phyloP scores from a whole-genome alignment of 2,113 vertebrate species.

The Chunga burmeisteri region DNA sequence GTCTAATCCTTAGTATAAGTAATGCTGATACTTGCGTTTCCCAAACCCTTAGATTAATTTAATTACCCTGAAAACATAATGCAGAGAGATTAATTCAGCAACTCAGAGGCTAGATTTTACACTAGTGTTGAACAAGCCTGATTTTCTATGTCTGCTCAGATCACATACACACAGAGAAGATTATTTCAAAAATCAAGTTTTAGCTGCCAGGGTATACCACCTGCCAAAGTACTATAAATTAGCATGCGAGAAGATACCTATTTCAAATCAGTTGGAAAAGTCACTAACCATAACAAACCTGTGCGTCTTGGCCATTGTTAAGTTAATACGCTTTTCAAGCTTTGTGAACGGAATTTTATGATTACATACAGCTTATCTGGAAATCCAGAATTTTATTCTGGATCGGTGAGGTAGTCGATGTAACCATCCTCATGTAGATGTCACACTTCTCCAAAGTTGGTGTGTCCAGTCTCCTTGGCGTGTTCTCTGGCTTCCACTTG shows the following conservation, averaged over 20 bases:
- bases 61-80: background rate
- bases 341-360: conserved; percentile 52
- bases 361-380: conserved; percentile 72
- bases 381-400: conserved; percentile 51
- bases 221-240: background rate
- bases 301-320: conserved; percentile 30
- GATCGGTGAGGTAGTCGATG: conserved; percentile 87
- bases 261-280: background rate
- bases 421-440: background rate
- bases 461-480: conserved; percentile 94
- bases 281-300: conserved; percentile 40
- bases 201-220: conserved; percentile 3
- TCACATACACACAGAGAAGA: background rate
- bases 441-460: conserved; percentile 97
- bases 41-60: conserved; percentile 8
- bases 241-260: conserved; percentile 6
- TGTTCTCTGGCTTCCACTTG: conserved; percentile 94
- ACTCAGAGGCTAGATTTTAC: background rate
- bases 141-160: background rate
- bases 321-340: conserved; percentile 67
- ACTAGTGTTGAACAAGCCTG: background rate
- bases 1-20: background rate
- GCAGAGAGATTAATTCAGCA: background rate
- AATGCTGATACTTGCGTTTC: background rate
- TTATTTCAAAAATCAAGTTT: background rate